Percentiles rank a stretch among this genome's conserved stretches.
phyloP scores from a whole-genome alignment of 1,140 invertebrate genomes.

The Charaxes varanes region DNA sequence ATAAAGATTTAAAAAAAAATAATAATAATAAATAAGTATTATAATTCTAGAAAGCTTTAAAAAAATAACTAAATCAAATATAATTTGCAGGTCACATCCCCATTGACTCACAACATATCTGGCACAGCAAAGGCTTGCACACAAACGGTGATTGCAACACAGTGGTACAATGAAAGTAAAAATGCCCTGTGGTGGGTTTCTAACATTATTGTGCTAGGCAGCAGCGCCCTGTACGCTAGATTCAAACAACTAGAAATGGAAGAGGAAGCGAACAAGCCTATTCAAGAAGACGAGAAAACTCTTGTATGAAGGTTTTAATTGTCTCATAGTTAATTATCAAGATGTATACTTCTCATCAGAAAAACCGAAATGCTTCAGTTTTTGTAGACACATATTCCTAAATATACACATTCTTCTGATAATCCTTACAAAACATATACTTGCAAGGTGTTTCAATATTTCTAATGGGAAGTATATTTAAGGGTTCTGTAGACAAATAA shows the following conservation, averaged over 20 bases:
- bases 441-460: too few relatives aligned
- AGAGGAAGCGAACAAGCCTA: constrained; percentile 39
- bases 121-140: constrained; percentile 99
- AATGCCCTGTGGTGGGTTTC: constrained; percentile 95
- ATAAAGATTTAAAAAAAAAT: too few relatives aligned
- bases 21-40: too few relatives aligned
- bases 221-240: constrained; percentile 93
- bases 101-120: constrained; percentile 98
- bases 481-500: too few relatives aligned
- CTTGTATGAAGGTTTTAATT: constrained; percentile 37
- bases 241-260: constrained; percentile 93
- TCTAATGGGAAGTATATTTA: too few relatives aligned
- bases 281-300: constrained; percentile 47
- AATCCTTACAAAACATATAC: too few relatives aligned
- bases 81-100: constrained; percentile 88
- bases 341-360: too few relatives aligned
- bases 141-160: constrained; percentile 96
- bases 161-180: constrained; percentile 91
- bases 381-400: too few relatives aligned
- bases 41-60: too few relatives aligned
- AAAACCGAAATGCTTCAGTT: too few relatives aligned
- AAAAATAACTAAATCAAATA: not conserved
- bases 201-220: constrained; percentile 92
- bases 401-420: too few relatives aligned
- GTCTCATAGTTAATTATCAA: too few relatives aligned